A percentile compares a stretch with the other conserved stretches of the same genome.
phyloP scores from a whole-genome alignment of 2,113 vertebrate species.

The Sterrhoptilus dennistouni region DNA sequence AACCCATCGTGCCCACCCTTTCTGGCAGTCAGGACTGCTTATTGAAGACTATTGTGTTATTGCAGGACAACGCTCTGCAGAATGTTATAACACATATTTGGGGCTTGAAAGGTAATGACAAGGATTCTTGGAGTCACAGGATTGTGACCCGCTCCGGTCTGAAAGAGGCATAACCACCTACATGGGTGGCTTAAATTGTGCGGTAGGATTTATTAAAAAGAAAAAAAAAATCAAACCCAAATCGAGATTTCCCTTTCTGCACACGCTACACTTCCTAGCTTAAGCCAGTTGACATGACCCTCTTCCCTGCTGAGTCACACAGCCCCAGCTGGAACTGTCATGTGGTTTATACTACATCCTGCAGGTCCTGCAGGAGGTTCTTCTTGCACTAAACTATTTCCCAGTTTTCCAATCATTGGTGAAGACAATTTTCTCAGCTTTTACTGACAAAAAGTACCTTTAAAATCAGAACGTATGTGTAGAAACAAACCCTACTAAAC shows the following conservation, averaged over 20 bases:
- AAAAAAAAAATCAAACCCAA: not conserved
- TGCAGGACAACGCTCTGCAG: not conserved
- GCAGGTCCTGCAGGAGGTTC: not conserved
- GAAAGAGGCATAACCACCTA: not conserved
- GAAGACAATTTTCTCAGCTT: not conserved
- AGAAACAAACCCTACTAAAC: not conserved
- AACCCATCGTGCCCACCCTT: not conserved
- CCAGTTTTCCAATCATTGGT: not conserved
- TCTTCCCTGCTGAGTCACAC: not conserved
- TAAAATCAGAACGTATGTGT: not conserved
- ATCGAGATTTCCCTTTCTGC: not conserved
- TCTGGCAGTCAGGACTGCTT: not conserved
- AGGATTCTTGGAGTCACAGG: not conserved
- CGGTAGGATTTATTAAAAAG: not conserved
- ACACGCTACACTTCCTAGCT: not conserved
- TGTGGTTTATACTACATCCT: not conserved
- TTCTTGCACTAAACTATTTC: not conserved
- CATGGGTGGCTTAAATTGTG: not conserved
- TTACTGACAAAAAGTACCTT: not conserved
- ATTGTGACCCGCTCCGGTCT: not conserved
- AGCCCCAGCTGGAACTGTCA: not conserved
- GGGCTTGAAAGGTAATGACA: not conserved
- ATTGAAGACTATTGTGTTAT: not conserved
- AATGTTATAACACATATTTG: fast-evolving
- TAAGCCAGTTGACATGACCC: not conserved